phyloP scores from a whole-genome alignment of 2,797 vertebrate genomes.

The Helarctos malayanus region DNA sequence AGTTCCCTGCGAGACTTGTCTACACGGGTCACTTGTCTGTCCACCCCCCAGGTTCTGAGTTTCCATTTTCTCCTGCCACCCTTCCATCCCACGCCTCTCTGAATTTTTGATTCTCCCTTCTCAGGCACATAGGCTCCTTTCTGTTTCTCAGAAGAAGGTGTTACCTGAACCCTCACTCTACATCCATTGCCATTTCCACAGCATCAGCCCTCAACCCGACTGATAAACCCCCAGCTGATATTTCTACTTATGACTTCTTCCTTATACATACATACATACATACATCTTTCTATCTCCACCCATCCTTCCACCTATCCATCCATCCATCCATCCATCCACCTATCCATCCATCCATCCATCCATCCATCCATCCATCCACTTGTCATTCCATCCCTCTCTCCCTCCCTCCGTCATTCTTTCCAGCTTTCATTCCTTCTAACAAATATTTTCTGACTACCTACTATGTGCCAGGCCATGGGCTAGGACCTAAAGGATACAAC shows the following conservation, averaged over 20 bases:
- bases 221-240: not conserved
- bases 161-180: not conserved
- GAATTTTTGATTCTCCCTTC: not conserved
- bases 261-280: not conserved
- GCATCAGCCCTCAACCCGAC: not conserved
- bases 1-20: not conserved
- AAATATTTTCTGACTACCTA: not conserved
- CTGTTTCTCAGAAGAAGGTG: not conserved
- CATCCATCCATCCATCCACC: no score
- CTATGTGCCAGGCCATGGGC: not conserved
- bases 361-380: rapidly evolving
- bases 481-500: not conserved
- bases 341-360: not conserved
- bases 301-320: not conserved
- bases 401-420: not conserved
- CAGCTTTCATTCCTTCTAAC: not conserved
- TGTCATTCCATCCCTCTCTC: no score
- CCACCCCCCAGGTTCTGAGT: not conserved
- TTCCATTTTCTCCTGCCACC: not conserved
- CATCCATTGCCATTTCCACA: not conserved
- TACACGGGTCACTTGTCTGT: not conserved
- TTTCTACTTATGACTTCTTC: not conserved
- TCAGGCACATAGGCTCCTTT: not conserved
- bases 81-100: not conserved
- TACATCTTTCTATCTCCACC: not conserved